These are phyloP conservation scores for Perizoma flavofasciatum DNA, from an alignment of 2,888 invertebrate species.

Conservation along the genomic window DNA sequence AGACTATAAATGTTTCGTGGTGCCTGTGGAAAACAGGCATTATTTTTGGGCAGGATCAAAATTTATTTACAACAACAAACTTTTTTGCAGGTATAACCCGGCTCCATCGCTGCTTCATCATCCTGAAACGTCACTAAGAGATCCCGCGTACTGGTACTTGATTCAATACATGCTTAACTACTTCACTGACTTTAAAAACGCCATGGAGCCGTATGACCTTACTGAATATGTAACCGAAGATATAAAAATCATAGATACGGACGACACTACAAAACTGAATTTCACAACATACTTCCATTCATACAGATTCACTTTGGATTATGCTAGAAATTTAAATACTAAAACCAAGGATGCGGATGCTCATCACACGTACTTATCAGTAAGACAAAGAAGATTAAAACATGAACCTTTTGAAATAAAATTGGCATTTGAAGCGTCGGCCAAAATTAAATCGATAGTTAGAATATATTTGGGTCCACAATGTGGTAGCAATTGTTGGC, in stretches of 20 bases:
- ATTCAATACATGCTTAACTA: constrained; percentile 62
- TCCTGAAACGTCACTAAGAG: constrained; percentile 70
- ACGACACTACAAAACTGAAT: constrained; percentile 45
- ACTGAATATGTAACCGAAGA: constrained; percentile 56
- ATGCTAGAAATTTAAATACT: constrained; percentile 44
- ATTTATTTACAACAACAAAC: neutral
- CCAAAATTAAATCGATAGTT: constrained; percentile 50
- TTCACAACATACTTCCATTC: constrained; percentile 65
- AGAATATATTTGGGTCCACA: constrained; percentile 70
- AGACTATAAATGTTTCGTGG: neutral
- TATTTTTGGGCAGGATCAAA: neutral
- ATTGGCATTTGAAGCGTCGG: constrained; percentile 59
- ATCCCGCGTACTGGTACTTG: constrained; percentile 68
- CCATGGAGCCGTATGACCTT: constrained; percentile 58
- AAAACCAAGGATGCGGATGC: constrained; percentile 23
- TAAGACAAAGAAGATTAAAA: constrained; percentile 65
- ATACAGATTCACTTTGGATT: constrained; percentile 60
- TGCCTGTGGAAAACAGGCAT: neutral
- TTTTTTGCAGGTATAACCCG: constrained; percentile 63
- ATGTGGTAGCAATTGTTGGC: constrained; percentile 61
- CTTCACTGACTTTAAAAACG: constrained; percentile 59
- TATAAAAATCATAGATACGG: constrained; percentile 52
- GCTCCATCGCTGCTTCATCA: constrained; percentile 71
- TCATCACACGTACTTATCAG: constrained; percentile 47
- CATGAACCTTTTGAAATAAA: constrained; percentile 60